phyloP scores from a whole-genome alignment of 2,888 invertebrate species.

The Cheilosia variabilis region DNA sequence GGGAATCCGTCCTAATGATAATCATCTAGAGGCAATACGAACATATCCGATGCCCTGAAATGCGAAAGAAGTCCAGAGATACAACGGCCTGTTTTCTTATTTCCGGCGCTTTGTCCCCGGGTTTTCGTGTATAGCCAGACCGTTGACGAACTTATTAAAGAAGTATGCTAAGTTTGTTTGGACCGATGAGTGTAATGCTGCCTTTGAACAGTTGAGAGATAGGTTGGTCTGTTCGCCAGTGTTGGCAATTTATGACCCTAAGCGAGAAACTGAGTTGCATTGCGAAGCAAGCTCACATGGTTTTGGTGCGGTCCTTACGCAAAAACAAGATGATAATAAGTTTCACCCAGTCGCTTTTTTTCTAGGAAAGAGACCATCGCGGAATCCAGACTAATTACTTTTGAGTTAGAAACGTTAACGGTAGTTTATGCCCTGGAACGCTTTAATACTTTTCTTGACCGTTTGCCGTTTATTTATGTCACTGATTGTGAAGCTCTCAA shows the following conservation, averaged over 20 bases:
- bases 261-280: constrained; percentile 77
- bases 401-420: constrained; percentile 37
- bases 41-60: constrained; percentile 44
- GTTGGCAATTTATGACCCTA: constrained; percentile 77
- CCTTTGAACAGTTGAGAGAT: constrained; percentile 43
- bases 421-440: constrained; percentile 28
- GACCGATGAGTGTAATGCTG: constrained; percentile 9
- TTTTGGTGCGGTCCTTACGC: constrained; percentile 76
- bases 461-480: constrained; percentile 31
- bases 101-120: neutral
- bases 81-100: constrained; percentile 3
- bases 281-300: constrained; percentile 77
- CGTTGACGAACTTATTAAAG: constrained; percentile 77
- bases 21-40: constrained; percentile 38
- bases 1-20: constrained; percentile 39
- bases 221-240: constrained; percentile 67
- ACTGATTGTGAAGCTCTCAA: constrained; percentile 38
- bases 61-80: constrained; percentile 26
- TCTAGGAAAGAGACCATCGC: constrained; percentile 11
- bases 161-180: constrained; percentile 46
- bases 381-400: constrained; percentile 28
- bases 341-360: constrained; percentile 41
- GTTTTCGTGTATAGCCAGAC: constrained; percentile 77
- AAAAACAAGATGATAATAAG: constrained; percentile 33
- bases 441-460: constrained; percentile 27